Evolutionary conservation across 2,113 vertebrate species (phyloP).

Genomic region (Mystacornis crossleyi): DNA sequence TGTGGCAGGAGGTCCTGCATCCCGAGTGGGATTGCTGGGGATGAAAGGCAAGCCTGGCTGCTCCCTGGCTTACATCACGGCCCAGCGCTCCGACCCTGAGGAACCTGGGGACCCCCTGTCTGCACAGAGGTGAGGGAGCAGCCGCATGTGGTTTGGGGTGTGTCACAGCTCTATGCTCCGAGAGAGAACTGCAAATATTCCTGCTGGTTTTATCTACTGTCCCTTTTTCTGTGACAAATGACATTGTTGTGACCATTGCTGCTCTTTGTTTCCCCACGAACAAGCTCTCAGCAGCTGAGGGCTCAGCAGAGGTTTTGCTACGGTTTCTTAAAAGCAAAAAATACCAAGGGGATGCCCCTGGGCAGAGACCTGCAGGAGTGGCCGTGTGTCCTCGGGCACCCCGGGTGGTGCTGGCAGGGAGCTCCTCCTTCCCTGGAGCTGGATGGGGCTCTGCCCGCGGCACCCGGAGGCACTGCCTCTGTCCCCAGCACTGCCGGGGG

Average conservation of each 20-base stretch:
- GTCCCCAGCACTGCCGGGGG: background rate
- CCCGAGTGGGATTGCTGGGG: background rate
- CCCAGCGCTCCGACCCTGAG: rapidly evolving
- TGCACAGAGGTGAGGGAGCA: background rate
- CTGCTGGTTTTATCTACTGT: background rate
- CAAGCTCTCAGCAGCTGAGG: background rate
- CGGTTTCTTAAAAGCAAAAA: background rate
- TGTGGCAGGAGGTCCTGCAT: background rate
- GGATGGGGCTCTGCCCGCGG: background rate
- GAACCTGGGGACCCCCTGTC: background rate
- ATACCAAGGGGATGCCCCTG: rapidly evolving
- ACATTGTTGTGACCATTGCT: rapidly evolving
- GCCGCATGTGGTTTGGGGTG: background rate
- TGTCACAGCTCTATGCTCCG: background rate
- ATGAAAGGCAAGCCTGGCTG: background rate
- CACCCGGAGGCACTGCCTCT: background rate
- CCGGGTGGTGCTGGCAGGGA: background rate
- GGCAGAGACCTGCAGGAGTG: background rate
- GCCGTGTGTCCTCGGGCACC: background rate
- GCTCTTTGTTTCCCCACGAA: background rate
- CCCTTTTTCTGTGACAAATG: background rate
- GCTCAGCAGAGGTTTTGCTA: background rate
- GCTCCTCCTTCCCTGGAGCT: background rate
- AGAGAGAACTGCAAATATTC: background rate
- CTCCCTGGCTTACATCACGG: rapidly evolving